Evolutionary conservation across 2,888 invertebrate species (phyloP), one percentile per base, ranked within the genome.

Genomic region (Gymnocheta viridis): DNA sequence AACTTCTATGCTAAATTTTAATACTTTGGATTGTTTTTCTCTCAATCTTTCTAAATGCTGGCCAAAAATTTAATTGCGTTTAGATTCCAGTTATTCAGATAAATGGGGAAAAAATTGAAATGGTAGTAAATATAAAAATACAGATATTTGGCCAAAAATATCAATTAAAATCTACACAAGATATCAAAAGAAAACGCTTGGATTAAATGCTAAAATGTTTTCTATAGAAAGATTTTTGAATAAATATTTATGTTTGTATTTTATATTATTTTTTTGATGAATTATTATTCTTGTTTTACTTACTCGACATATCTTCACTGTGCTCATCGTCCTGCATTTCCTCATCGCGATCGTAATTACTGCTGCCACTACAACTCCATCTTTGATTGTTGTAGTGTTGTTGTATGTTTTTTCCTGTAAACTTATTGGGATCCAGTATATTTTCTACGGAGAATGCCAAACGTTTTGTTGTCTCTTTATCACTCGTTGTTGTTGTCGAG

Each of bases 391-490:
- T 82, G 17, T 88, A 88, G 7, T 86, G 86, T 24, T 82, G 80
- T 29, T 87, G 82, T 66, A 86, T 77, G 60, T 81, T 90, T 88
- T 94, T 92, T 35, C 97, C 97, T 29, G 97, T 97, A 91, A 97
- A 97, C 93, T 97, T 97, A 88, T 95, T 97, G 4, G 97, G 97
- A 92, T 97, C 97, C 87, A 97, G 92, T 86, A 97, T 97, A 90
- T 97, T 97, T 92, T 97, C 97, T 24, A 97, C 97, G 5, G 97
- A 97, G 92, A 97, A 97, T 19, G 97, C 96, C 85, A 97, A 94
- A 87, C 94, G 95, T 85, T 92, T 92, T 27, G 91, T 89, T 24
- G 91, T 87, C 79, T 92, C 92, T 22, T 92, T 90, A 69, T 92
- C 92, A 72, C 89, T 89, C 2, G 89, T 87, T 0, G 89, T 88